Conservation (phyloP, 2,888 invertebrate genomes). For the Scaptomyza tumidula region DNA sequence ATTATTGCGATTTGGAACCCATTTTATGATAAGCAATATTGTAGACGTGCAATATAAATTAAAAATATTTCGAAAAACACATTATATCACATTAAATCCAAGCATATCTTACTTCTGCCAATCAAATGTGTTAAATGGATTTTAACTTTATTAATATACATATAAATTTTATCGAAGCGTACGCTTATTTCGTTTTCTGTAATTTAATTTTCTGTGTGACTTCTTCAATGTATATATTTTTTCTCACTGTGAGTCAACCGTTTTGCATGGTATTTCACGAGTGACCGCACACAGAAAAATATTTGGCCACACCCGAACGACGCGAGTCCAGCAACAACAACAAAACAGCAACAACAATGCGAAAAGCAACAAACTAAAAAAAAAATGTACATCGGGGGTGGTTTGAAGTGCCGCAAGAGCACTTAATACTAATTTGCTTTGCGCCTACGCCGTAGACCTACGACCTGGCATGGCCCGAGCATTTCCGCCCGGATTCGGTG, state of each 20-base stretch:
- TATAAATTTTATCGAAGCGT: constrained; percentile 16
- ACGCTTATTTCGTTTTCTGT: not conserved
- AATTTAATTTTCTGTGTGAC: constrained; percentile 2
- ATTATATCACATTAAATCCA: not conserved
- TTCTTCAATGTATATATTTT: not conserved
- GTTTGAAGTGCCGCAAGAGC: constrained; percentile 77
- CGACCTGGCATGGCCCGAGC: constrained; percentile 59
- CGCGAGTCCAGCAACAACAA: constrained; percentile 24
- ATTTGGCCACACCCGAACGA: constrained; percentile 71
- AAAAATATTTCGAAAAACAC: too few relatives aligned
- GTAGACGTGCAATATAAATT: too few relatives aligned
- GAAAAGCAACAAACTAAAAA: constrained; percentile 21
- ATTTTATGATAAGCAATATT: too few relatives aligned
- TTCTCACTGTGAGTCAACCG: constrained; percentile 30
- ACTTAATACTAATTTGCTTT: constrained; percentile 81
- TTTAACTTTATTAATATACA: not conserved
- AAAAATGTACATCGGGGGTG: constrained; percentile 26
- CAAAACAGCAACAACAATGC: constrained; percentile 35
- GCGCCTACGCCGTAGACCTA: constrained; percentile 77
- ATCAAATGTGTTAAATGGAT: not conserved
- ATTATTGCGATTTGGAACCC: too few relatives aligned
- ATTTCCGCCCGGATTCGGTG: constrained; percentile 60
- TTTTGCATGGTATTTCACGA: constrained; percentile 74
- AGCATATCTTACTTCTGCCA: not conserved
- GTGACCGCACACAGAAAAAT: constrained; percentile 79